These are phyloP conservation scores for Cephus nigrinus DNA, from an alignment of 2,888 invertebrate genomes.

Conservation along the genomic window DNA sequence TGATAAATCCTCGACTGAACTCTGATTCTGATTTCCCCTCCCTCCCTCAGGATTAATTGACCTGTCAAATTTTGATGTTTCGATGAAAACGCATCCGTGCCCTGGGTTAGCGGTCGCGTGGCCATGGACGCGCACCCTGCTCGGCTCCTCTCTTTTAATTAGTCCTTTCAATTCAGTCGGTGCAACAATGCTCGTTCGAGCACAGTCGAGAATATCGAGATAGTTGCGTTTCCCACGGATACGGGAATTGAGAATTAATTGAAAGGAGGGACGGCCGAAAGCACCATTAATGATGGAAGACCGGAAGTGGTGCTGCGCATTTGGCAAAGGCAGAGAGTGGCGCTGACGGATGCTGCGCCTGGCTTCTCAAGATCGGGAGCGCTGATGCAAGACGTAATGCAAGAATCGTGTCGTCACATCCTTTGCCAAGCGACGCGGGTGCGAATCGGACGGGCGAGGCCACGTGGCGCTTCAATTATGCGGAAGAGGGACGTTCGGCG, in stretches of 20 bases:
- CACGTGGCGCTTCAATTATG: constrained; percentile 7
- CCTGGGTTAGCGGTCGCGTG: not conserved
- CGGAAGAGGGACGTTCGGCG: not conserved
- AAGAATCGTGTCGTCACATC: not conserved
- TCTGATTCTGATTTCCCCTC: too few relatives aligned
- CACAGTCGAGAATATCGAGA: too few relatives aligned
- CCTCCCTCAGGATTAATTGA: constrained; percentile 43
- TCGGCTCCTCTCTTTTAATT: not conserved
- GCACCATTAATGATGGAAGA: too few relatives aligned
- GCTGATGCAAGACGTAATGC: not conserved
- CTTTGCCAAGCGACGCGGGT: not conserved
- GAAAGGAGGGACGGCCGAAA: too few relatives aligned
- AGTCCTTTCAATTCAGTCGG: too few relatives aligned
- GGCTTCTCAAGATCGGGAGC: too few relatives aligned
- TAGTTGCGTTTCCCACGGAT: too few relatives aligned
- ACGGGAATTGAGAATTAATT: too few relatives aligned
- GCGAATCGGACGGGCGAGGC: constrained; percentile 1
- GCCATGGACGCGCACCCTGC: not conserved
- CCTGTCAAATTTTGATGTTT: constrained; percentile 51
- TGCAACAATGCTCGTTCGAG: too few relatives aligned
- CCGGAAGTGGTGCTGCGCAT: too few relatives aligned
- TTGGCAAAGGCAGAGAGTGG: not conserved
- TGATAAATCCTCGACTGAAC: not conserved
- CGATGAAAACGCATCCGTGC: constrained; percentile 5
- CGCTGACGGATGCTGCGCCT: not conserved